Conservation (phyloP, 2,888 invertebrate genomes). For the Caenorhabditis wallacei region DNA sequence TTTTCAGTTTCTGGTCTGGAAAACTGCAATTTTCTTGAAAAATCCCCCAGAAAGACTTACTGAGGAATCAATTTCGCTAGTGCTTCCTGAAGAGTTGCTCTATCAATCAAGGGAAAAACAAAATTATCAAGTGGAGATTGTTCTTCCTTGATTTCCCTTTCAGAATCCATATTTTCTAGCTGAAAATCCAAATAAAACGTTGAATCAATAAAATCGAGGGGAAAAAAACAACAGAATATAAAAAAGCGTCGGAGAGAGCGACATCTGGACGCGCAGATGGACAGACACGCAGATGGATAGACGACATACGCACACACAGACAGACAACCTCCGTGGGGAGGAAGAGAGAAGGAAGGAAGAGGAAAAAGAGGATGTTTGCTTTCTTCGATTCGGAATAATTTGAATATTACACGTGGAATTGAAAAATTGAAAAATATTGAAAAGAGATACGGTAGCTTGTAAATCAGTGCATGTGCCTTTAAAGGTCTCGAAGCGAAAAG, state of each 20-base stretch:
- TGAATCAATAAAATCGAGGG: no score
- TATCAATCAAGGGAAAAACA: background rate
- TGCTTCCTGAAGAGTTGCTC: background rate
- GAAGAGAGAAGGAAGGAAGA: background rate
- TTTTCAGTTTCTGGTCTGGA: background rate
- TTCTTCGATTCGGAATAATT: no score
- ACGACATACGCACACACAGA: constrained; percentile 13
- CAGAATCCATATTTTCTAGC: no score
- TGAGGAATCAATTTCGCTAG: background rate
- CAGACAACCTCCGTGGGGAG: background rate
- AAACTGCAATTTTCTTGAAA: background rate
- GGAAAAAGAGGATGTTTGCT: background rate
- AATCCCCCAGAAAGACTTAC: background rate
- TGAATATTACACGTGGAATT: no score
- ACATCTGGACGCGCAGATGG: constrained; percentile 5
- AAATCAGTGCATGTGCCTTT: no score
- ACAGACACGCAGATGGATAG: background rate
- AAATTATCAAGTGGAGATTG: background rate
- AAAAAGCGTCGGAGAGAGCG: background rate
- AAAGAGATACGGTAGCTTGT: no score
- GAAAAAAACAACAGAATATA: background rate
- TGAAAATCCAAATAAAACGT: no score
- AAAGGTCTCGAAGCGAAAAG: no score
- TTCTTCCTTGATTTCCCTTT: no score
- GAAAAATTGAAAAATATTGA: no score